Evolutionary conservation across 2,113 vertebrate species (phyloP), one percentile per base, ranked within the genome.

Genomic region (Tringa solitaria): DNA sequence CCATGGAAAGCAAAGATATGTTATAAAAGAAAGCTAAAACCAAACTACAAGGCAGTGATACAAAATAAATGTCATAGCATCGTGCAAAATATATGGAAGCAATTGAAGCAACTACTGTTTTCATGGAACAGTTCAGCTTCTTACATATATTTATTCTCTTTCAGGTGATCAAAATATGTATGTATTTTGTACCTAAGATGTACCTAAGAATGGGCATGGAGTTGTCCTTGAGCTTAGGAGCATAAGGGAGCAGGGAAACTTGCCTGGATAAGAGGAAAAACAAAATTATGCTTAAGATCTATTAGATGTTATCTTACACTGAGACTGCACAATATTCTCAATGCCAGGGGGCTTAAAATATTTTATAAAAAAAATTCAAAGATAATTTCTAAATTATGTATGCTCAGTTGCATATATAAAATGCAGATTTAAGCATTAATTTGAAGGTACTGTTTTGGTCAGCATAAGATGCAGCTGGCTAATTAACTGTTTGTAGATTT

Each of bases 1-100:
- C 15, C 16, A 39, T n/a, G 56, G 37, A 92, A 96, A 95, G 51
- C 35, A 92, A 92, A 84, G 61, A 78, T 78, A 75, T 14, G 12
- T 70, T 89, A 64, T 64, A 84, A 84, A 90, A 67, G 37, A 87
- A 93, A 95, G 51, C n/a, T 65, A 67, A 94, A 94, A 81, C 27
- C 39, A 92, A 94, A 84, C 85, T 67, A 92, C 37, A 75, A 87
- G 72, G 39, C 59, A 93, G 20, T 80, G 70, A 67, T 82, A 87
- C 33, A 69, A 95, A 95, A 89, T 69, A 90, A 85, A 74, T 59
- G 26, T 83, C 84, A 87, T 2, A 74, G 28, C 22, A 57, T 83
- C 12, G n/a, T 61, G 20, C 27, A 90, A 89, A 94, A 91, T 79
- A 73, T 28, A 85, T 5, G 3, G 70, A 83, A 93, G 67, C 14